Percentiles rank a stretch among this genome's conserved stretches.
These are phyloP conservation scores for Aldrovandia affinis DNA, from an alignment of 2,797 vertebrate species.

Conservation along the genomic window DNA sequence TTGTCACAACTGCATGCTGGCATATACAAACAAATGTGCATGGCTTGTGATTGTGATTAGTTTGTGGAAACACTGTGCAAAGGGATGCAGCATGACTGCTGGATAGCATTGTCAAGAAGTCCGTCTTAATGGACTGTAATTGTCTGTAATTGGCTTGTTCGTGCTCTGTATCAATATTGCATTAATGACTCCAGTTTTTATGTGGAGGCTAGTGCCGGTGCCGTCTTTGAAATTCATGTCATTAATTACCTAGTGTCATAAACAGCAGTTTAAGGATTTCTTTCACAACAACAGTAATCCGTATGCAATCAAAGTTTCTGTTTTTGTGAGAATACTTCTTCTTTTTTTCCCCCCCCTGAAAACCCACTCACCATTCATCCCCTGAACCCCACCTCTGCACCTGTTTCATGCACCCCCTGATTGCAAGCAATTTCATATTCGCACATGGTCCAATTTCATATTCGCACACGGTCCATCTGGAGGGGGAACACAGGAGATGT, in stretches of 20 bases:
- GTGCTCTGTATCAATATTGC: not conserved
- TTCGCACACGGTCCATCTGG: constrained; percentile 35
- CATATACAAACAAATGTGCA: constrained; percentile 18
- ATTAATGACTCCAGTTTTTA: not conserved
- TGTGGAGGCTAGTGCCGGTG: not conserved
- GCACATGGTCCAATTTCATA: constrained; percentile 26
- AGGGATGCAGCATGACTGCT: not conserved
- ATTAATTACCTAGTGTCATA: not conserved
- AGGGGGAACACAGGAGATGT: constrained; percentile 39
- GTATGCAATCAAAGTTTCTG: not conserved
- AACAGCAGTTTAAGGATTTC: not conserved
- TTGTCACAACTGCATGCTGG: not conserved
- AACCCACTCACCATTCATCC: not conserved
- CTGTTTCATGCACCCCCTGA: not conserved
- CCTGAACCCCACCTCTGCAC: not conserved
- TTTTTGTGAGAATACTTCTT: not conserved
- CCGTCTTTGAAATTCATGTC: not conserved
- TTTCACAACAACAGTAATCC: not conserved
- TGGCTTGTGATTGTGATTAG: not conserved
- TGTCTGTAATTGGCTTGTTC: not conserved
- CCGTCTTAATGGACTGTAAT: not conserved
- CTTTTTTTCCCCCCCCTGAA: not conserved
- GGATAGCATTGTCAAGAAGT: not conserved
- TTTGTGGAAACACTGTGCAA: constrained; percentile 1
- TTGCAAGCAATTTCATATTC: constrained; percentile 17